phyloP scores from a whole-genome alignment of 2,113 vertebrate genomes.

The Lepisosteus osseus region DNA sequence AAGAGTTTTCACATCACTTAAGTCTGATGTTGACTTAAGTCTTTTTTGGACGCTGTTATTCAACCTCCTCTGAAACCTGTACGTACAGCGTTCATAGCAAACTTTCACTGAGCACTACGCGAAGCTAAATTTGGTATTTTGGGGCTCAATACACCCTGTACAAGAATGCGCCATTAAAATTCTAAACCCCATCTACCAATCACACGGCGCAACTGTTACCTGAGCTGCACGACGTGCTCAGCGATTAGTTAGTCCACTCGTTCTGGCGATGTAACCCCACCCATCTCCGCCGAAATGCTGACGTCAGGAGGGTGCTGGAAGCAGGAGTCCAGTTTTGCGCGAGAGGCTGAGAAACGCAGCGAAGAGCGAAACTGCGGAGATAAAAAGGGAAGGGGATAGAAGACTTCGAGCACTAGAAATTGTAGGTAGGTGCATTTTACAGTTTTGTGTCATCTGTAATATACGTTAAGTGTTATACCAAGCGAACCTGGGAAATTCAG shows the following conservation, averaged over 20 bases:
- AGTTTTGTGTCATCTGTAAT: too few species aligned
- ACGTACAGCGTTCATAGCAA: too few species aligned
- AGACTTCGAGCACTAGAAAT: conserved; percentile 6
- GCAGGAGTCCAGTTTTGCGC: conserved; percentile 23
- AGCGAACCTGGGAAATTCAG: too few species aligned
- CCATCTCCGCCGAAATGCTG: conserved; percentile 18
- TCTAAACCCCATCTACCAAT: conserved; percentile 9
- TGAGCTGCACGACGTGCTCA: background rate
- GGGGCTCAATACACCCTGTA: too few species aligned
- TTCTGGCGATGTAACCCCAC: background rate
- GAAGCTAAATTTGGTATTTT: too few species aligned
- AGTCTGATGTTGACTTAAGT: too few species aligned
- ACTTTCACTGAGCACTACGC: too few species aligned
- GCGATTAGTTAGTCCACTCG: conserved; percentile 30
- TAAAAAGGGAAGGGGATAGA: conserved; percentile 14
- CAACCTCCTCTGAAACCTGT: too few species aligned
- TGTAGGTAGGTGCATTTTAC: conserved; percentile 1
- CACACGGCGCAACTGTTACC: conserved; percentile 9
- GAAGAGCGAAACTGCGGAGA: conserved; percentile 6
- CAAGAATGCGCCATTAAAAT: background rate
- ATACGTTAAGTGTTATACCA: too few species aligned
- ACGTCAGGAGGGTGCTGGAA: conserved; percentile 35
- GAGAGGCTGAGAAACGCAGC: background rate
- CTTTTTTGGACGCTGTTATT: too few species aligned
- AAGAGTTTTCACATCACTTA: too few species aligned